These are phyloP conservation scores for Actias luna DNA, from an alignment of 2,888 invertebrate genomes.

Conservation along the genomic window DNA sequence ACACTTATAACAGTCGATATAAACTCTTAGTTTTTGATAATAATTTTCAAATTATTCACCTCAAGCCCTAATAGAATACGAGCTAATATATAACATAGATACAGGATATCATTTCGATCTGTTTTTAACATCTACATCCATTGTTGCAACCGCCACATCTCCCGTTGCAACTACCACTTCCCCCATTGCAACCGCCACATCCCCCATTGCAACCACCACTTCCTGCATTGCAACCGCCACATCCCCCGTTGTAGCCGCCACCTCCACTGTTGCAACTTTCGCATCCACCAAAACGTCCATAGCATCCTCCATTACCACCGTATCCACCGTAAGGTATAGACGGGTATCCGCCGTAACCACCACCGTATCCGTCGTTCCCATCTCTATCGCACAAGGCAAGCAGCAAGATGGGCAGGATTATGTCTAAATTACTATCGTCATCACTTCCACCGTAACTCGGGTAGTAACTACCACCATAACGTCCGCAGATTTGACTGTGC, in stretches of 20 bases:
- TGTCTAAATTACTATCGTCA: slow-evolving; percentile 40
- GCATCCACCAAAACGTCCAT: slow-evolving; percentile 23
- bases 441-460: slow-evolving; percentile 22
- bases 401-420: slow-evolving; percentile 47
- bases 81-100: neutral
- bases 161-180: slow-evolving; percentile 29
- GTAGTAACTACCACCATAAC: slow-evolving; percentile 21
- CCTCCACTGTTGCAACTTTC: slow-evolving; percentile 27
- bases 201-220: slow-evolving; percentile 26
- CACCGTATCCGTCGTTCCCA: slow-evolving; percentile 21
- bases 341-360: slow-evolving; percentile 18
- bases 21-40: neutral
- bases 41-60: neutral
- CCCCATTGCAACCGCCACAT: slow-evolving; percentile 23
- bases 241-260: slow-evolving; percentile 24
- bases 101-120: neutral
- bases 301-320: slow-evolving; percentile 24
- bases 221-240: slow-evolving; percentile 27
- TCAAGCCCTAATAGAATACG: neutral
- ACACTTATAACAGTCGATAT: neutral
- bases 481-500: slow-evolving; percentile 37
- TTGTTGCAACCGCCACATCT: too few species aligned
- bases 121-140: slow-evolving; percentile 23
- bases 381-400: slow-evolving; percentile 33
- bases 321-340: slow-evolving; percentile 24